Percentiles rank a stretch among this genome's conserved stretches.
These are phyloP conservation scores for Cassiopea andromeda DNA, from an alignment of 30 jellyfish, hydroid and myxozoan genomes.

Conservation along the genomic window DNA sequence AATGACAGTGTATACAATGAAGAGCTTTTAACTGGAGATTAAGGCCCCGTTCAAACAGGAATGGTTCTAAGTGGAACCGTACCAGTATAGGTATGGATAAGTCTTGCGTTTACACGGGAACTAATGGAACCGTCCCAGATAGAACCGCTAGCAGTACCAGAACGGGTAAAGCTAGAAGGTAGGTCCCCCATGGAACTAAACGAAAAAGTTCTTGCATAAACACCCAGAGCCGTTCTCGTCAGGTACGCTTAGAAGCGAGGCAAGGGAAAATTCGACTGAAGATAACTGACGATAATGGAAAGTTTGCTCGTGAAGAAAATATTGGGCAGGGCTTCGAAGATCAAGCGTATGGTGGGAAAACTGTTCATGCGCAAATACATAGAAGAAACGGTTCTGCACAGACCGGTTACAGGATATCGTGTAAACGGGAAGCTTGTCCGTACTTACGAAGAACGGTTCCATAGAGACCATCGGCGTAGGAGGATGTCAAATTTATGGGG, in stretches of 20 bases:
- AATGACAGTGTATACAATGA: too few species aligned
- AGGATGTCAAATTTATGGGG: too few species aligned
- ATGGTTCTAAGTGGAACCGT: background rate
- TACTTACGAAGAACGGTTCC: too few species aligned
- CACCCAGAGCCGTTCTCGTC: background rate
- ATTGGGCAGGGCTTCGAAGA: too few species aligned
- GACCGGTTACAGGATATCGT: too few species aligned
- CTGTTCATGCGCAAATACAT: too few species aligned
- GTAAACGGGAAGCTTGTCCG: too few species aligned
- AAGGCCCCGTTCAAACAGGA: background rate
- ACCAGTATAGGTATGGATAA: background rate
- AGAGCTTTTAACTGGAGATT: background rate
- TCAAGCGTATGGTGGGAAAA: too few species aligned
- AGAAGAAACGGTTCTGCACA: too few species aligned
- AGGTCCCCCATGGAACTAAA: background rate
- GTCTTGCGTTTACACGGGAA: background rate
- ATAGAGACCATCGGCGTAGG: too few species aligned
- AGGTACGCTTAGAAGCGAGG: background rate
- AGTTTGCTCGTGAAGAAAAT: too few species aligned
- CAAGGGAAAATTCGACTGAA: background rate
- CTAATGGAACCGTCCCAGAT: background rate
- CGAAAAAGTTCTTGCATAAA: background rate
- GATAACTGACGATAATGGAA: too few species aligned
- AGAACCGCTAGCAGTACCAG: conserved; percentile 5
- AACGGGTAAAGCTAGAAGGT: background rate